Evolutionary conservation across 64 coral and sea anemone genomes (phyloP).

Genomic region (Platygyra sinensis): DNA sequence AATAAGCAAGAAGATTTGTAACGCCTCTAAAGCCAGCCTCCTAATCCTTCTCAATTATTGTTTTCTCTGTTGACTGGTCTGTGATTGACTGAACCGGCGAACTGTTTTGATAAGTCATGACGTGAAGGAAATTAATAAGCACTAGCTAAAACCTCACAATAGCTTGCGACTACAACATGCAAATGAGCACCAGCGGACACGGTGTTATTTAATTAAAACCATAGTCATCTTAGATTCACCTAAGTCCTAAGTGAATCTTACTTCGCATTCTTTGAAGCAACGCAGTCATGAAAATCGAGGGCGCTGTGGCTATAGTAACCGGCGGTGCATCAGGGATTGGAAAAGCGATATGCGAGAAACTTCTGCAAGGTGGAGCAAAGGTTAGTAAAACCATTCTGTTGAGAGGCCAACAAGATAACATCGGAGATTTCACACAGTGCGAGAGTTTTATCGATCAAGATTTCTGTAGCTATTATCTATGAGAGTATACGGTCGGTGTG

Average conservation of each 20-base stretch:
- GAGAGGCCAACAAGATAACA: neutral
- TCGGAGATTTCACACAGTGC: neutral
- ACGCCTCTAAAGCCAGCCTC: neutral
- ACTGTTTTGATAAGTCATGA: neutral
- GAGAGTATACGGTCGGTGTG: too few relatives aligned
- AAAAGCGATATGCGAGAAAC: conserved; percentile 41
- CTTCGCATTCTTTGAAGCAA: neutral
- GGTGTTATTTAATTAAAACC: neutral
- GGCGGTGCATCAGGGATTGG: conserved; percentile 64
- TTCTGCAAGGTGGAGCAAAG: conserved; percentile 47
- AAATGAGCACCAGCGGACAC: neutral
- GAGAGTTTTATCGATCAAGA: neutral
- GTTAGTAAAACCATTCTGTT: conserved; percentile 30
- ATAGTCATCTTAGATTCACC: neutral
- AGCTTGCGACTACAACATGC: neutral
- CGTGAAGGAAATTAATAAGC: neutral
- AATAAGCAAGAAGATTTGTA: neutral
- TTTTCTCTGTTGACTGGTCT: neutral
- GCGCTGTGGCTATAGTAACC: conserved; percentile 52
- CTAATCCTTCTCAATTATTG: neutral
- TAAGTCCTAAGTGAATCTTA: neutral
- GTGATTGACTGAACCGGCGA: neutral
- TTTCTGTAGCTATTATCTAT: too few relatives aligned
- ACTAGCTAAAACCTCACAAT: neutral
- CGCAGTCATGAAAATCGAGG: conserved; percentile 52